Conservation (phyloP, 2,888 invertebrate species). For the Melinopterus prodromus region DNA sequence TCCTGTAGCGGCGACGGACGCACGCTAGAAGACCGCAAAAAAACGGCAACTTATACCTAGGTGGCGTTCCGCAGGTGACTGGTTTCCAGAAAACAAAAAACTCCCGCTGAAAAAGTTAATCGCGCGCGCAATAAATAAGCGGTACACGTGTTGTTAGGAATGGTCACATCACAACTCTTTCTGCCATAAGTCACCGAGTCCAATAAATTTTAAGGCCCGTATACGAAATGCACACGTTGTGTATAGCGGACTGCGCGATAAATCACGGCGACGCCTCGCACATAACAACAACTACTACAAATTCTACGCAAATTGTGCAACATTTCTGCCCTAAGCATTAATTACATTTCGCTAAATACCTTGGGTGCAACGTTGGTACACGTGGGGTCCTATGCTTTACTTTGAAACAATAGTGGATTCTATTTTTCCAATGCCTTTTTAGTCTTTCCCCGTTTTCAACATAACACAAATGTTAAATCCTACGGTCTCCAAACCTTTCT, state of each 20-base stretch:
- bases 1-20: not conserved
- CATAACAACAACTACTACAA: constrained; percentile 4
- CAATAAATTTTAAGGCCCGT: constrained; percentile 4
- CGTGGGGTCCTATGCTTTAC: no score
- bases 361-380: not conserved
- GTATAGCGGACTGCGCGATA: not conserved
- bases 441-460: no score
- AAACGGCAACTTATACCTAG: not conserved
- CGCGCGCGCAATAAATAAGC: constrained; percentile 4
- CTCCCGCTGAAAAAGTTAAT: not conserved
- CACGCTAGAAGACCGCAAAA: not conserved
- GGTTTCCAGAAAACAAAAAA: constrained; percentile 4
- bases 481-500: no score
- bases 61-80: not conserved
- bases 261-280: not conserved
- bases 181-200: not conserved
- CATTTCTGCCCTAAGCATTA: not conserved
- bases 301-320: constrained; percentile 4
- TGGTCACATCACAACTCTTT: constrained; percentile 4
- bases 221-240: constrained; percentile 4
- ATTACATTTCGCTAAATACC: not conserved
- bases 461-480: no score
- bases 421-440: no score
- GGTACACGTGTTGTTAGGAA: constrained; percentile 4
- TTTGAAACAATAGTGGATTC: no score